These are phyloP conservation scores for Drosophila histrio DNA, from an alignment of 2,888 invertebrate species.

Conservation along the genomic window DNA sequence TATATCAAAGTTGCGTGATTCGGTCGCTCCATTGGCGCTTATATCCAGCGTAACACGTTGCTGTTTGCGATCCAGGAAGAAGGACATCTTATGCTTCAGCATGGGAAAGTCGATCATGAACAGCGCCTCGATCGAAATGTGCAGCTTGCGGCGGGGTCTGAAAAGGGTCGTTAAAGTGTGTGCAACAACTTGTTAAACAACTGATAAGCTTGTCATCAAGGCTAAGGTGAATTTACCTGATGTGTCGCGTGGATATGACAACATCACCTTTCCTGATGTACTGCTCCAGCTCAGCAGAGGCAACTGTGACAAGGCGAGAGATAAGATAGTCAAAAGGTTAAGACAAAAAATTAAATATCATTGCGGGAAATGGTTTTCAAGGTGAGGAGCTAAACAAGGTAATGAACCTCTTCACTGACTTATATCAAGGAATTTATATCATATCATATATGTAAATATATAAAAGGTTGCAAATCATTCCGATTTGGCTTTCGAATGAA, in stretches of 20 bases:
- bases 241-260: constrained; percentile 84
- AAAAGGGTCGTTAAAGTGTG: neutral
- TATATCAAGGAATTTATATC: neutral
- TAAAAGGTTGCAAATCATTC: too few relatives aligned
- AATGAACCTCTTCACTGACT: neutral
- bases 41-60: constrained; percentile 83
- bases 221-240: constrained; percentile 76
- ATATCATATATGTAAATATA: neutral
- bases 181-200: neutral
- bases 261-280: constrained; percentile 84
- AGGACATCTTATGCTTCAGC: constrained; percentile 84
- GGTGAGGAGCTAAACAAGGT: neutral
- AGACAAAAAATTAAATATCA: neutral
- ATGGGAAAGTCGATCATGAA: constrained; percentile 84
- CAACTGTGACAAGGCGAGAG: constrained; percentile 68
- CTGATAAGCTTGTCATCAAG: constrained; percentile 39
- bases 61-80: constrained; percentile 84
- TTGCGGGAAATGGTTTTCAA: neutral
- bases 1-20: constrained; percentile 83
- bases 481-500: too few relatives aligned
- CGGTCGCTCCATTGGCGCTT: constrained; percentile 81
- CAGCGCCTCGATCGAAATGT: constrained; percentile 84
- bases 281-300: constrained; percentile 83
- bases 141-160: constrained; percentile 83
- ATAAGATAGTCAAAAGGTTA: constrained; percentile 9